A percentile compares a stretch with the other conserved stretches of the same genome.
phyloP scores from a whole-genome alignment of 2,797 vertebrate species.

The Sparus aurata region DNA sequence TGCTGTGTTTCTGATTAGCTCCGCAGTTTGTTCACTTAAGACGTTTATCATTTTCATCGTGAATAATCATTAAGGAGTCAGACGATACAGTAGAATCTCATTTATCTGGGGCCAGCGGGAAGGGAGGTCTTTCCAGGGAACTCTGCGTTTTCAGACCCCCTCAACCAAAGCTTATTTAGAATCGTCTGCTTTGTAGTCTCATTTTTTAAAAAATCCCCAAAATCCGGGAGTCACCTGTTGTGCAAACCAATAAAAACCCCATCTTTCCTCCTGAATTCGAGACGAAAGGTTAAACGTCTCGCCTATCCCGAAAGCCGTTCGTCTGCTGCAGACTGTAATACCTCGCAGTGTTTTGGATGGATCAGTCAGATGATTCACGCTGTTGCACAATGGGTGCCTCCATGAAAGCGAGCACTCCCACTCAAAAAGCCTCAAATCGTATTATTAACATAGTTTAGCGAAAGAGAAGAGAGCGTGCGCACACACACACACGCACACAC shows the following conservation, averaged over 20 bases:
- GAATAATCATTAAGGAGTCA: slow-evolving; percentile 84
- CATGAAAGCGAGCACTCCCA: slow-evolving; percentile 71
- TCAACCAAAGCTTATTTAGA: slow-evolving; percentile 30
- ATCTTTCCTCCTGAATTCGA: slow-evolving; percentile 36
- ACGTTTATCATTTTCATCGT: slow-evolving; percentile 85
- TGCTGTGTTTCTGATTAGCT: slow-evolving; percentile 87
- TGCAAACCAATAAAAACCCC: slow-evolving; percentile 27
- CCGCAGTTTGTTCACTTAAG: slow-evolving; percentile 81
- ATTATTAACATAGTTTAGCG: slow-evolving; percentile 81
- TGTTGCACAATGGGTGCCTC: slow-evolving; percentile 66
- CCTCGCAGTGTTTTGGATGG: slow-evolving; percentile 58
- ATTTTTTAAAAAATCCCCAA: slow-evolving; percentile 23
- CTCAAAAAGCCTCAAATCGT: slow-evolving; percentile 66
- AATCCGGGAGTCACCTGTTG: slow-evolving; percentile 6
- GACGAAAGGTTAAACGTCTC: slow-evolving; percentile 29
- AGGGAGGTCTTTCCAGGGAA: slow-evolving; percentile 29
- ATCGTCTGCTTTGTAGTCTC: slow-evolving; percentile 17
- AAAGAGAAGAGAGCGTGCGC: slow-evolving; percentile 57
- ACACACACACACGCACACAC: slow-evolving; percentile 8
- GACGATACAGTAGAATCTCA: slow-evolving; percentile 61
- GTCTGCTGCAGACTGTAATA: slow-evolving; percentile 49
- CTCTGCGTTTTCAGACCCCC: slow-evolving; percentile 19
- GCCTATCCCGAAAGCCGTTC: slow-evolving; percentile 23
- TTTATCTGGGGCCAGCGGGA: slow-evolving; percentile 50
- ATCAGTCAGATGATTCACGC: slow-evolving; percentile 66